A percentile compares a stretch with the other conserved stretches of the same genome.
These are phyloP conservation scores for Tragelaphus strepsiceros DNA, from an alignment of 2,113 vertebrate genomes.

Conservation along the genomic window DNA sequence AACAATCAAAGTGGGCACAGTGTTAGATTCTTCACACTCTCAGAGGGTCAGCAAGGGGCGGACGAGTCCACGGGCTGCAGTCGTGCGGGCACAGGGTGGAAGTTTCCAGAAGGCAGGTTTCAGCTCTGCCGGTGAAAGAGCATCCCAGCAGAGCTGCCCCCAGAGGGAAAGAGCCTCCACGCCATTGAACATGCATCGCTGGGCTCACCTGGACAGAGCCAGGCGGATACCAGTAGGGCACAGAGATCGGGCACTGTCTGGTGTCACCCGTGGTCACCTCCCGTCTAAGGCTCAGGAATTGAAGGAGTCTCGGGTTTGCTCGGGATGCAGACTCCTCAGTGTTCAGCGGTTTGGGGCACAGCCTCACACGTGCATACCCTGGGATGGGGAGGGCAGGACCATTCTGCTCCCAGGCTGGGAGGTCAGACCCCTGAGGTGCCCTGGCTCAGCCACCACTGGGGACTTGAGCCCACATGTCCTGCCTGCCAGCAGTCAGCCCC, in stretches of 20 bases:
- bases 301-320: not conserved
- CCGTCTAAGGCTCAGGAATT: not conserved
- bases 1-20: accelerated
- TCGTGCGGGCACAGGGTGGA: accelerated
- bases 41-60: not conserved
- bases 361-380: not conserved
- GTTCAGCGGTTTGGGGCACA: not conserved
- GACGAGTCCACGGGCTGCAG: accelerated
- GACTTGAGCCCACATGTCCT: not conserved
- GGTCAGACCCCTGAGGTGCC: not conserved
- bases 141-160: not conserved
- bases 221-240: not conserved
- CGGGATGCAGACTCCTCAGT: not conserved
- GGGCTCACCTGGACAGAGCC: not conserved
- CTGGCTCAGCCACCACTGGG: not conserved
- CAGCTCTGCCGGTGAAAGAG: not conserved
- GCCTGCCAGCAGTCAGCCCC: not conserved
- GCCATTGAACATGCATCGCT: not conserved
- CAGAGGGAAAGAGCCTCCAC: accelerated
- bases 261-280: not conserved
- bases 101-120: not conserved
- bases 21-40: accelerated
- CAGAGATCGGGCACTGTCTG: not conserved
- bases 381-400: too few relatives aligned
- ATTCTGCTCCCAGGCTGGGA: not conserved